Evolutionary conservation across 2,797 vertebrate species (phyloP).

Genomic region (Sebastes reedi): DNA sequence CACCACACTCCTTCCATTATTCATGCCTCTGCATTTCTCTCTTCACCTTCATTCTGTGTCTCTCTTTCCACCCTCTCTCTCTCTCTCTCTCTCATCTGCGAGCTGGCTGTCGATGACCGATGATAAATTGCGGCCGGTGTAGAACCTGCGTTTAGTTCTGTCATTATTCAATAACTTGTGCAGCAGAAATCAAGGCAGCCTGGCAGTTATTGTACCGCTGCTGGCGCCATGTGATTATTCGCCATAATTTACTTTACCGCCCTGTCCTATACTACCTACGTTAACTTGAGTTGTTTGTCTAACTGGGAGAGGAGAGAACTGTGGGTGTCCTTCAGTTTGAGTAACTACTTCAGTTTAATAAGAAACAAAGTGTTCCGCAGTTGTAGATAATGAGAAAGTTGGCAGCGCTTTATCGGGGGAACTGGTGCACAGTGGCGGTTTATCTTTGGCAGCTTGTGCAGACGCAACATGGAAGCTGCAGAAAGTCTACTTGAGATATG

Average conservation of each 20-base stretch:
- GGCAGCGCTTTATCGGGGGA: constrained; percentile 21
- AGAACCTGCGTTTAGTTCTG: constrained; percentile 70
- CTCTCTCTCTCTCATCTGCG: constrained; percentile 41
- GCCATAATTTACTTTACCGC: constrained; percentile 61
- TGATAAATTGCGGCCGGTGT: constrained; percentile 70
- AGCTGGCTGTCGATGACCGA: constrained; percentile 66
- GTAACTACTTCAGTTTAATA: constrained; percentile 38
- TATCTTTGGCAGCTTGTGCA: constrained; percentile 10
- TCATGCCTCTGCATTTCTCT: constrained; percentile 57
- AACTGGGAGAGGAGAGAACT: constrained; percentile 28
- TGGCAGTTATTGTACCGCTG: constrained; percentile 66
- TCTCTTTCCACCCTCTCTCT: constrained; percentile 23
- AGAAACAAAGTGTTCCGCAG: constrained; percentile 34
- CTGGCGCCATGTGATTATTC: constrained; percentile 58
- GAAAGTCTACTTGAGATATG: neutral
- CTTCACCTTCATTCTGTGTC: constrained; percentile 23
- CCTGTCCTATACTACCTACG: constrained; percentile 28
- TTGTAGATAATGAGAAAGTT: constrained; percentile 42
- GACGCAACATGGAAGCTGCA: constrained; percentile 1
- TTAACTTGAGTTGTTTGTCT: constrained; percentile 63
- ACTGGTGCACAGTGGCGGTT: constrained; percentile 4
- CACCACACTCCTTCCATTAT: constrained; percentile 68
- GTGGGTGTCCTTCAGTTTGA: constrained; percentile 41
- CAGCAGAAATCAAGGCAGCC: constrained; percentile 59
- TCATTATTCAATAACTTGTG: constrained; percentile 75